Conservation (phyloP, 2,888 invertebrate species). For the Melanostoma scalare region DNA sequence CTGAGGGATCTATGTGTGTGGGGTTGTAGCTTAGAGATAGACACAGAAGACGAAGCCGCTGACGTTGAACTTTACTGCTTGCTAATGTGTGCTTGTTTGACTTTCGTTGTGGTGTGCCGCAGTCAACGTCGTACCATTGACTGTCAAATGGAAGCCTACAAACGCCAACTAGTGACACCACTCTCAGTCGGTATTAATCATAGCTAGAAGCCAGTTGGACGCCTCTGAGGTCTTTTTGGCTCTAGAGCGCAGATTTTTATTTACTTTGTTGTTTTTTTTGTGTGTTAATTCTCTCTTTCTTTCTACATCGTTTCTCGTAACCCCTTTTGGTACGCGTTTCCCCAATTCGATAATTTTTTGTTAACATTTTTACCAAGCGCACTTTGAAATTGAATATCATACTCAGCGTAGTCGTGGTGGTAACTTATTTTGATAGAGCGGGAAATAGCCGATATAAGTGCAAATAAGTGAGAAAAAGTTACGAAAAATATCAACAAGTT, state of each 20-base stretch:
- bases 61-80: constrained; percentile 33
- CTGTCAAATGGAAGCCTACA: constrained; percentile 53
- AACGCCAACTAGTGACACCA: constrained; percentile 39
- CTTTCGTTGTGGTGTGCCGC: constrained; percentile 48
- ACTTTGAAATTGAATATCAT: constrained; percentile 38
- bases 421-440: constrained; percentile 56
- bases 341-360: constrained; percentile 16
- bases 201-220: constrained; percentile 65
- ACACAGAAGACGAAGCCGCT: constrained; percentile 43
- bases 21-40: constrained; percentile 54
- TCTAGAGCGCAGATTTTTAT: constrained; percentile 42
- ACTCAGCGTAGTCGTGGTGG: constrained; percentile 50
- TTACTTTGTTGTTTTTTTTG: constrained; percentile 14
- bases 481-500: too few relatives aligned
- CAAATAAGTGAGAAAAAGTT: constrained; percentile 20
- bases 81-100: constrained; percentile 51
- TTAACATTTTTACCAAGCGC: constrained; percentile 46
- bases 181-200: constrained; percentile 69
- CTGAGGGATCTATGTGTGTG: constrained; percentile 20
- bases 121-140: constrained; percentile 20
- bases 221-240: constrained; percentile 44
- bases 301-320: neutral
- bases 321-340: constrained; percentile 30
- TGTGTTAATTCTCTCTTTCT: constrained; percentile 14
- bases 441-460: constrained; percentile 43